Percentiles rank a stretch among this genome's conserved stretches.
Conservation (phyloP, 1,140 invertebrate species). For the Mamestra configurata region DNA sequence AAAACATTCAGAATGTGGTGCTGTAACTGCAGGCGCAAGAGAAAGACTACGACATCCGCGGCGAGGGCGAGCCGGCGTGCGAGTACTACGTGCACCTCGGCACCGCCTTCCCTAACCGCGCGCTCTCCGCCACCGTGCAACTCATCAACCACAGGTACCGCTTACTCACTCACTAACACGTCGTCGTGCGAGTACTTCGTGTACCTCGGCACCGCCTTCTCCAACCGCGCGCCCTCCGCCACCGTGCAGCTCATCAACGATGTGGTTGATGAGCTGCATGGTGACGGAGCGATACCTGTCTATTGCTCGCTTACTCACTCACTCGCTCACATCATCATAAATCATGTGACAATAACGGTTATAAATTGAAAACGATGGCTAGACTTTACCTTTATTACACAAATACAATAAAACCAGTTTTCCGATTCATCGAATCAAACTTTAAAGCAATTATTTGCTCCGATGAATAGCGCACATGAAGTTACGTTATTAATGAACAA, state of each 20-base stretch:
- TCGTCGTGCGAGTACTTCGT: slow-evolving; percentile 69
- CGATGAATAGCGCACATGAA: not conserved
- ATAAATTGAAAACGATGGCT: too few relatives aligned
- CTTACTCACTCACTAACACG: not conserved
- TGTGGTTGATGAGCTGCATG: too few relatives aligned
- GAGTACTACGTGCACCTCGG: slow-evolving; percentile 73
- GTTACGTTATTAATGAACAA: not conserved
- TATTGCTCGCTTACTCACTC: slow-evolving; percentile 42
- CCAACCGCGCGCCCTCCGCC: slow-evolving; percentile 58
- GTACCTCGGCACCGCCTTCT: slow-evolving; percentile 71
- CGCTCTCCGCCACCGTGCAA: slow-evolving; percentile 61
- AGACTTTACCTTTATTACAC: not conserved
- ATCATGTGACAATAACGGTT: too few relatives aligned
- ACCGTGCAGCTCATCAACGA: slow-evolving; percentile 68
- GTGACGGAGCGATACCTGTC: too few relatives aligned
- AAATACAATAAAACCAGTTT: not conserved
- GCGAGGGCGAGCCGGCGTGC: slow-evolving; percentile 69
- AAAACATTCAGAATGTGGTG: too few relatives aligned
- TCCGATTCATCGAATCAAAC: not conserved
- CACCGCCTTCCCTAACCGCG: slow-evolving; percentile 66
- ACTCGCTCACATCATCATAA: not conserved
- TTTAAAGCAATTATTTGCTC: not conserved
- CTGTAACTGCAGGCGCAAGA: slow-evolving; percentile 71
- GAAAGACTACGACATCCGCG: slow-evolving; percentile 75
- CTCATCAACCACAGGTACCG: slow-evolving; percentile 71